Conservation (phyloP, 2,888 invertebrate species). For the Bombyx huttoni region DNA sequence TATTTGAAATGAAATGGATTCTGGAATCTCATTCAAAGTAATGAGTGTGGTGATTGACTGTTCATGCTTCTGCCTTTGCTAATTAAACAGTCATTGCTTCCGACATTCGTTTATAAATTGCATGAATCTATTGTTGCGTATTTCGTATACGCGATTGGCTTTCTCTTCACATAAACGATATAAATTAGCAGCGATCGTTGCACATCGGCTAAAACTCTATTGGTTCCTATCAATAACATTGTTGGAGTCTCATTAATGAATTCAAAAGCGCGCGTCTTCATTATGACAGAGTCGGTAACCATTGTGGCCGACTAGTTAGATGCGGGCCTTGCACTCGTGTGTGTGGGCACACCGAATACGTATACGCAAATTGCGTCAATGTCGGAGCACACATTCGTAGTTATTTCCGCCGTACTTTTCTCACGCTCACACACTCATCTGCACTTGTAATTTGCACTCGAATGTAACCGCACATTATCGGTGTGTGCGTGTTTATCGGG, state of each 20-base stretch:
- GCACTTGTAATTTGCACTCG: constrained; percentile 50
- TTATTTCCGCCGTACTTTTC: constrained; percentile 62
- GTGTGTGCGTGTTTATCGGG: constrained; percentile 57
- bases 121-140: constrained; percentile 8
- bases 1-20: constrained; percentile 46
- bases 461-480: constrained; percentile 29
- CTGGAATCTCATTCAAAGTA: constrained; percentile 31
- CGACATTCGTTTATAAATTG: constrained; percentile 7
- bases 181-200: constrained; percentile 45
- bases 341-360: constrained; percentile 20
- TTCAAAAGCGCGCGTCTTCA: constrained; percentile 61
- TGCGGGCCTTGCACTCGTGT: constrained; percentile 45
- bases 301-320: constrained; percentile 45
- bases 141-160: constrained; percentile 28
- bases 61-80: constrained; percentile 34
- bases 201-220: constrained; percentile 43
- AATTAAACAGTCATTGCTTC: constrained; percentile 26
- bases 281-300: constrained; percentile 51
- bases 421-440: constrained; percentile 60
- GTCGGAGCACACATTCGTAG: constrained; percentile 37
- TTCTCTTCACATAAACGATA: constrained; percentile 27
- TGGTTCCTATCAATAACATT: constrained; percentile 45
- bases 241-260: constrained; percentile 56
- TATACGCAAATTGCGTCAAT: constrained; percentile 36
- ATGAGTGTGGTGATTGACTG: constrained; percentile 39